Evolutionary conservation across 2,797 vertebrate genomes (phyloP).

Genomic region (Vultur gryphus): DNA sequence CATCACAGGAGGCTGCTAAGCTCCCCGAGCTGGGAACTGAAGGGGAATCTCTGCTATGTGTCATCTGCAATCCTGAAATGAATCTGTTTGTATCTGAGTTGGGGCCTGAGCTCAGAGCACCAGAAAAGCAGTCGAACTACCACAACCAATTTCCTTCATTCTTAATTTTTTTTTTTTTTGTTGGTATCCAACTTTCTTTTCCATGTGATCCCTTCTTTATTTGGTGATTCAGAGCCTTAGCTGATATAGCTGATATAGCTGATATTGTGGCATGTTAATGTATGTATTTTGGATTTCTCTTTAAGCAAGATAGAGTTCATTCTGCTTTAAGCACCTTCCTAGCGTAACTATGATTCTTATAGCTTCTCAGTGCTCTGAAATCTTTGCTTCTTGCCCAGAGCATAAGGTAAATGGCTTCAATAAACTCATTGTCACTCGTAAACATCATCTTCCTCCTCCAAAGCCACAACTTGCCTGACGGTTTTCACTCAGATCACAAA

Average conservation of each 20-base stretch:
- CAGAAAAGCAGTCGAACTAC: neutral
- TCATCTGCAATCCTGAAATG: neutral
- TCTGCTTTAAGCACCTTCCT: neutral
- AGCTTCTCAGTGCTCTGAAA: neutral
- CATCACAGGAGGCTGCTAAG: neutral
- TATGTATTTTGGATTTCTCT: neutral
- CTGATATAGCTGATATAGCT: neutral
- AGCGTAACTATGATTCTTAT: neutral
- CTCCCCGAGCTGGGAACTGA: neutral
- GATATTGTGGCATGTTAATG: neutral
- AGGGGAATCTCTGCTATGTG: neutral
- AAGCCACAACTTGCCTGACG: constrained; percentile 19
- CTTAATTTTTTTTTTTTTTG: accelerated
- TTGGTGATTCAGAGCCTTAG: neutral
- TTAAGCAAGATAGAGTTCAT: neutral
- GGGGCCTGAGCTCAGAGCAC: neutral
- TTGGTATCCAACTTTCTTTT: neutral
- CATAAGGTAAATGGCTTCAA: neutral
- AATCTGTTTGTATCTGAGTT: neutral
- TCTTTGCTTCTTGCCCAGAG: neutral
- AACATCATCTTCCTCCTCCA: neutral
- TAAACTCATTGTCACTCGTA: neutral
- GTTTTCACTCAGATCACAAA: constrained; percentile 54
- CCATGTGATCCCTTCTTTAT: neutral
- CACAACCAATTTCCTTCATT: neutral